phyloP scores from a whole-genome alignment of 2,797 vertebrate species.

The Prionace glauca region DNA sequence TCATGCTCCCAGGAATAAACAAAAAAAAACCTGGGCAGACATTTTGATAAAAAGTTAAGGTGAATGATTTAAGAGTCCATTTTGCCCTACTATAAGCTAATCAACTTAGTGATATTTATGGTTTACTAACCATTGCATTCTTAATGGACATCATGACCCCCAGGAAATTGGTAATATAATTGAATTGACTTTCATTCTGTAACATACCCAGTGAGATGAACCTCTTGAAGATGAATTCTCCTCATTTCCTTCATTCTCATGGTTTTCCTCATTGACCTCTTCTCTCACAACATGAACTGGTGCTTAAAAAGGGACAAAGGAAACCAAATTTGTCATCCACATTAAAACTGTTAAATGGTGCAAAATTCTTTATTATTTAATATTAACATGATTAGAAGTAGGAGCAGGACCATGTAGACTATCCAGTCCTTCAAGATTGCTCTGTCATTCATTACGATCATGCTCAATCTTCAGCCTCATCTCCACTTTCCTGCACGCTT shows the following conservation, averaged over 20 bases:
- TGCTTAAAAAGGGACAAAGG: neutral
- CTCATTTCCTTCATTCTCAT: neutral
- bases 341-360: neutral
- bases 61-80: neutral
- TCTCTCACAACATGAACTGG: neutral
- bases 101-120: neutral
- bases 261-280: constrained; percentile 1
- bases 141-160: neutral
- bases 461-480: neutral
- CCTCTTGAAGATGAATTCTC: constrained; percentile 10
- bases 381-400: neutral
- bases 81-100: neutral
- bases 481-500: neutral
- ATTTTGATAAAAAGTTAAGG: neutral
- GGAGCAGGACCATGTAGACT: neutral
- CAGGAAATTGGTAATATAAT: neutral
- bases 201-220: constrained; percentile 24
- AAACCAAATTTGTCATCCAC: neutral
- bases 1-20: too few relatives aligned
- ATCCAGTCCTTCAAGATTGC: neutral
- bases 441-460: neutral
- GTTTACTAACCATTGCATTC: neutral
- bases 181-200: neutral
- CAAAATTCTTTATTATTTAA: neutral
- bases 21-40: neutral